Conservation (phyloP, 2,113 vertebrate species). For the Boulengeromyrus knoepffleri region DNA sequence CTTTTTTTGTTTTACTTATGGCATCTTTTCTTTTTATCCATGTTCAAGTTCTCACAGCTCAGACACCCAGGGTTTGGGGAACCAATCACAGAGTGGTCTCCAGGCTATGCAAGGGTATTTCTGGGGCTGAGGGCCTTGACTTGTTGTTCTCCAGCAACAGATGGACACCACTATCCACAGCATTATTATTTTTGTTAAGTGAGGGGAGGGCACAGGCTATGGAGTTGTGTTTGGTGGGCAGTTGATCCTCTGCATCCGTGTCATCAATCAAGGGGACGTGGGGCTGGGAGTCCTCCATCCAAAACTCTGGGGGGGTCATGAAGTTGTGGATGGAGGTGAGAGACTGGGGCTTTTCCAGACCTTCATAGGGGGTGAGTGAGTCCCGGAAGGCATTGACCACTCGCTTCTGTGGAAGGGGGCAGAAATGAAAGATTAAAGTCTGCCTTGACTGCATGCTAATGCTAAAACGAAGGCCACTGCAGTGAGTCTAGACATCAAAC, state of each 20-base stretch:
- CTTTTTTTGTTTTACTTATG: not conserved
- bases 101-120: slow-evolving; percentile 94
- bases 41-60: not conserved
- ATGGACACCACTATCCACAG: slow-evolving; percentile 71
- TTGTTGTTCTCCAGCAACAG: slow-evolving; percentile 76
- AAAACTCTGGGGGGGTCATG: slow-evolving; percentile 94
- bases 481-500: not conserved
- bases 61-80: not conserved
- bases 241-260: slow-evolving; percentile 82
- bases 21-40: not conserved
- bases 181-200: slow-evolving; percentile 87
- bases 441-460: not conserved
- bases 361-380: slow-evolving; percentile 79
- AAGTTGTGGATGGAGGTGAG: slow-evolving; percentile 99
- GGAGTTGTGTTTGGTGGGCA: slow-evolving; percentile 81
- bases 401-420: slow-evolving; percentile 68
- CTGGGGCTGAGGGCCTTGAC: slow-evolving; percentile 81
- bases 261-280: slow-evolving; percentile 95
- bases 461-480: not conserved
- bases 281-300: slow-evolving; percentile 85
- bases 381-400: slow-evolving; percentile 98
- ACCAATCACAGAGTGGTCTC: slow-evolving; percentile 90
- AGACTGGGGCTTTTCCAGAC: slow-evolving; percentile 86
- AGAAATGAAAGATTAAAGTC: not conserved
- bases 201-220: slow-evolving; percentile 56